These are phyloP conservation scores for Elephantulus edwardii DNA, from an alignment of 2,113 vertebrate genomes.

Conservation along the genomic window DNA sequence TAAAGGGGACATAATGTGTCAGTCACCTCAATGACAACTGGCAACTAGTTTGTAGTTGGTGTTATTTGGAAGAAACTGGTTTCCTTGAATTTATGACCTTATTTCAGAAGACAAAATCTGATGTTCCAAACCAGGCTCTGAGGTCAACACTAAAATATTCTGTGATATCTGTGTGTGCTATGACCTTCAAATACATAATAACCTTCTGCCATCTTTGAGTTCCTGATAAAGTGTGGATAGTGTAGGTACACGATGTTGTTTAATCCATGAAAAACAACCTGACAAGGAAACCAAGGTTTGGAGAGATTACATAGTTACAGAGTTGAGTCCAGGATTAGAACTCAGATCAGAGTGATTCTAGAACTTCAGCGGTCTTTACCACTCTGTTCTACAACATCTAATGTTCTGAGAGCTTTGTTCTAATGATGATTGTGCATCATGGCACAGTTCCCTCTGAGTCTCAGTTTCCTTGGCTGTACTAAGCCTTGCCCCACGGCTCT, in stretches of 20 bases:
- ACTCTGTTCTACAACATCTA: not conserved
- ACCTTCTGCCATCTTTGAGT: fast-evolving
- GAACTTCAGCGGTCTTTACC: not conserved
- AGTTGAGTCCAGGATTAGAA: not conserved
- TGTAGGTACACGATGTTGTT: not conserved
- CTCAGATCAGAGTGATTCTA: not conserved
- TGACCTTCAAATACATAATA: not conserved
- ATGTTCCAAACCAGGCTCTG: not conserved
- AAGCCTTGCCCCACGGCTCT: not conserved
- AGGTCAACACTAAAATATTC: not conserved
- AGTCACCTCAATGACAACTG: not conserved
- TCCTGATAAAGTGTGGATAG: not conserved
- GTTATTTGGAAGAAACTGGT: not conserved
- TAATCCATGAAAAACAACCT: not conserved
- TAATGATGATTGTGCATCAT: not conserved
- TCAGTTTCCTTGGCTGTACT: not conserved
- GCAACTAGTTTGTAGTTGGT: not conserved
- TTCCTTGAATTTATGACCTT: not conserved
- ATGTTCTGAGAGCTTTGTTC: not conserved
- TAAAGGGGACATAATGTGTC: not conserved
- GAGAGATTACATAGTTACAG: fast-evolving
- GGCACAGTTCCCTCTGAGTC: not conserved
- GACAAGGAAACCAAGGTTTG: not conserved
- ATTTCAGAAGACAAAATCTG: not conserved
- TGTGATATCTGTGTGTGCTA: not conserved